These are phyloP conservation scores for Thinocorus orbignyianus DNA, from an alignment of 2,113 vertebrate species.

Conservation along the genomic window DNA sequence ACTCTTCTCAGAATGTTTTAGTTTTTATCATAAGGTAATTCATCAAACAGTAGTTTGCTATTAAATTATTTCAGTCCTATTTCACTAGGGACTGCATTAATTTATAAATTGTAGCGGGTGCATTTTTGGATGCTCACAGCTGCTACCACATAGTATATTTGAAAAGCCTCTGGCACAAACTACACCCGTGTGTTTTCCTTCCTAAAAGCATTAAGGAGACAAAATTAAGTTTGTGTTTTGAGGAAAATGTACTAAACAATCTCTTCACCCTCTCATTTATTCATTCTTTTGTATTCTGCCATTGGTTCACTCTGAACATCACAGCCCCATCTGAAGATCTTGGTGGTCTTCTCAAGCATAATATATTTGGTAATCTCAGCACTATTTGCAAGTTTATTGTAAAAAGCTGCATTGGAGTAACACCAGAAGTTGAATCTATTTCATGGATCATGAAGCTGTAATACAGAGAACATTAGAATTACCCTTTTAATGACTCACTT, in stretches of 20 bases:
- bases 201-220: neutral
- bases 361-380: neutral
- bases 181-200: neutral
- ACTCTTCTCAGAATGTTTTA: neutral
- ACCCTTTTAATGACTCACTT: neutral
- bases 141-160: neutral
- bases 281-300: neutral
- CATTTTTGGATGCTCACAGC: neutral
- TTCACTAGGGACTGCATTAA: neutral
- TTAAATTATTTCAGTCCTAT: neutral
- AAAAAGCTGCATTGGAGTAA: neutral
- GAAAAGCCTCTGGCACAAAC: neutral
- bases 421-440: neutral
- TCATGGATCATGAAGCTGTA: neutral
- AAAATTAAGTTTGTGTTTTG: neutral
- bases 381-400: neutral
- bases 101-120: neutral
- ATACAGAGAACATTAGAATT: neutral
- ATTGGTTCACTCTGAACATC: neutral
- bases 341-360: neutral
- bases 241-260: neutral
- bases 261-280: neutral
- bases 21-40: neutral
- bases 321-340: neutral
- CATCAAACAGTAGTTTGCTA: neutral